A percentile compares a stretch with the other conserved stretches of the same genome.
phyloP scores from a whole-genome alignment of 2,113 vertebrate species.

The Tauraco erythrolophus region DNA sequence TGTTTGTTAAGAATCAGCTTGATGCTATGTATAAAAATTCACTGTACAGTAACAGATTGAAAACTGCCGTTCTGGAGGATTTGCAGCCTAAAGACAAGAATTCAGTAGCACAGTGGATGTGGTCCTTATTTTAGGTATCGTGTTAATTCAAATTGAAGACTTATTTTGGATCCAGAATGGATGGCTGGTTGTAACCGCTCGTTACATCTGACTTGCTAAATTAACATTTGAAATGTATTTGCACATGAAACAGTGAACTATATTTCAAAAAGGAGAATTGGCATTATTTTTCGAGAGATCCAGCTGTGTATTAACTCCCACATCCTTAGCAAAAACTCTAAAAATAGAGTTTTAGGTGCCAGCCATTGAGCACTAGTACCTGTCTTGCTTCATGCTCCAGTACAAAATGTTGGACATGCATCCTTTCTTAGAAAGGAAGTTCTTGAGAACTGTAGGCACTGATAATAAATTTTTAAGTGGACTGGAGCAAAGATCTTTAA shows the following conservation, averaged over 20 bases:
- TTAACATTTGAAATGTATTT: background rate
- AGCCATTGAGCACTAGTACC: background rate
- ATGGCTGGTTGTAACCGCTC: background rate
- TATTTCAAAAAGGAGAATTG: background rate
- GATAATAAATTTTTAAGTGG: background rate
- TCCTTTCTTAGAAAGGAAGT: background rate
- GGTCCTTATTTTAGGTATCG: background rate
- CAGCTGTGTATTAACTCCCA: background rate
- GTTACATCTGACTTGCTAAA: background rate
- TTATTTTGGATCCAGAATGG: background rate
- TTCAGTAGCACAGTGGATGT: background rate
- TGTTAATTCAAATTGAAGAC: background rate
- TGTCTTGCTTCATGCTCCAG: background rate
- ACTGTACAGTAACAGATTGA: background rate
- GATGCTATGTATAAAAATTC: background rate
- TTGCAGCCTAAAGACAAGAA: background rate
- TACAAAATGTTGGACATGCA: background rate
- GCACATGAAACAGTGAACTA: background rate
- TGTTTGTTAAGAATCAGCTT: slow-evolving; percentile 16
- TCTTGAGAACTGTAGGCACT: background rate
- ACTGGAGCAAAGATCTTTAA: background rate
- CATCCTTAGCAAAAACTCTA: background rate
- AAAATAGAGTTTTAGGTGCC: background rate
- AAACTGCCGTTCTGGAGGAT: background rate
- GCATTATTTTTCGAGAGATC: background rate